phyloP scores from a whole-genome alignment of 2,113 vertebrate genomes.

The Narcine bancroftii region DNA sequence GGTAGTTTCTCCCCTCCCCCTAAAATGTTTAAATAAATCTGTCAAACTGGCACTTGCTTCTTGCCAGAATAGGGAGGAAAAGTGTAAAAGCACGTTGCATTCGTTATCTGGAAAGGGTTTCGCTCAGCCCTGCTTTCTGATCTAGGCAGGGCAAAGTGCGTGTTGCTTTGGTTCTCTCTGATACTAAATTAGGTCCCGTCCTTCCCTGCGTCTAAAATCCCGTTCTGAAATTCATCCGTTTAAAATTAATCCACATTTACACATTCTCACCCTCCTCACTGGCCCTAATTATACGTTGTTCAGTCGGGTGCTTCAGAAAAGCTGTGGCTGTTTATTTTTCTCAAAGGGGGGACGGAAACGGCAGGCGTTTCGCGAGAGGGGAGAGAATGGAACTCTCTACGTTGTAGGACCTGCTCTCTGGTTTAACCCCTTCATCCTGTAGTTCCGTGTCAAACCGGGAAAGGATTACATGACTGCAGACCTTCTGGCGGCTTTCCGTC shows the following conservation, averaged over 20 bases:
- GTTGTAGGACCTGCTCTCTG: background rate
- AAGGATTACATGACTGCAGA: background rate
- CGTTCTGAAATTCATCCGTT: background rate
- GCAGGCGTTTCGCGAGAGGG: background rate
- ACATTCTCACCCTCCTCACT: background rate
- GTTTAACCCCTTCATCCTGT: background rate
- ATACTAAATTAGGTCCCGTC: background rate
- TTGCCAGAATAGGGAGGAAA: background rate
- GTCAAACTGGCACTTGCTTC: background rate
- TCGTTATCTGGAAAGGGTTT: background rate
- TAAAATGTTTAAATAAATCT: background rate
- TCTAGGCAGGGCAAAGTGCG: background rate
- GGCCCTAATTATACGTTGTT: background rate
- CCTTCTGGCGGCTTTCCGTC: background rate
- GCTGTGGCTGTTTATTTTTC: background rate
- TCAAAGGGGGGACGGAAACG: background rate
- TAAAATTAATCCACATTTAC: conserved; percentile 10
- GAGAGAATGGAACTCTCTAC: background rate
- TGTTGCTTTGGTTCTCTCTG: background rate
- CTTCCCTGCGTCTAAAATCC: background rate
- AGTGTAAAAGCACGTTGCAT: background rate
- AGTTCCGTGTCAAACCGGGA: background rate
- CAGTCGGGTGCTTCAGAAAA: background rate
- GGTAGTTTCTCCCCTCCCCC: background rate
- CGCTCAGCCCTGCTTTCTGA: background rate